These are phyloP conservation scores for Dromococcyx pavoninus DNA, from an alignment of 2,797 vertebrate species.

Conservation along the genomic window DNA sequence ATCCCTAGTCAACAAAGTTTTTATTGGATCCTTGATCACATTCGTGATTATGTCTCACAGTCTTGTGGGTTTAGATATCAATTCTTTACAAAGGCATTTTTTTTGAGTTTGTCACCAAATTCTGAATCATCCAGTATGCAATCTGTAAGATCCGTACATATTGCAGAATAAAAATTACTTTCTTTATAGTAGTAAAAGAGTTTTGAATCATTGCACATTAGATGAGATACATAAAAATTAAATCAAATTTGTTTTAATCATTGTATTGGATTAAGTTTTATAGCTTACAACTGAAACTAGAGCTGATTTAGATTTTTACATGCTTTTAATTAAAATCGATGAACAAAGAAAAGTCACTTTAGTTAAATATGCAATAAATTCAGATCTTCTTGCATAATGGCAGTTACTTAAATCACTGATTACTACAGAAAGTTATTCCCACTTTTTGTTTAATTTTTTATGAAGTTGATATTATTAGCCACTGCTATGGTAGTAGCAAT, in stretches of 20 bases:
- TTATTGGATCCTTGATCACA: neutral
- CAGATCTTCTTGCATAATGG: neutral
- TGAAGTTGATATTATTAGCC: neutral
- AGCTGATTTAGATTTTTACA: neutral
- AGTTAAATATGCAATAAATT: neutral
- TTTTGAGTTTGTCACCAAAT: neutral
- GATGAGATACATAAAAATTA: neutral
- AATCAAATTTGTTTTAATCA: neutral
- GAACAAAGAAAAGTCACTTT: neutral
- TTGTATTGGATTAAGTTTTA: conserved; percentile 6
- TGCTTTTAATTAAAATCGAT: conserved; percentile 13
- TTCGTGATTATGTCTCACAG: conserved; percentile 1
- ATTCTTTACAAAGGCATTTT: neutral
- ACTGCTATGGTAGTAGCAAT: neutral
- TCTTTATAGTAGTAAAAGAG: neutral
- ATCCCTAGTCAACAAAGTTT: neutral
- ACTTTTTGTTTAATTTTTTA: neutral
- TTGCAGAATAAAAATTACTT: neutral
- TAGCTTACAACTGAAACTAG: neutral
- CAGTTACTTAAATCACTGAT: neutral
- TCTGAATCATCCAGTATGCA: neutral
- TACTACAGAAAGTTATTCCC: neutral
- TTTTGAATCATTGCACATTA: neutral
- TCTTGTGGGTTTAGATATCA: neutral
- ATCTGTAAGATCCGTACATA: neutral